Evolutionary conservation across 2,797 vertebrate genomes (phyloP).

Genomic region (Miichthys miiuy): DNA sequence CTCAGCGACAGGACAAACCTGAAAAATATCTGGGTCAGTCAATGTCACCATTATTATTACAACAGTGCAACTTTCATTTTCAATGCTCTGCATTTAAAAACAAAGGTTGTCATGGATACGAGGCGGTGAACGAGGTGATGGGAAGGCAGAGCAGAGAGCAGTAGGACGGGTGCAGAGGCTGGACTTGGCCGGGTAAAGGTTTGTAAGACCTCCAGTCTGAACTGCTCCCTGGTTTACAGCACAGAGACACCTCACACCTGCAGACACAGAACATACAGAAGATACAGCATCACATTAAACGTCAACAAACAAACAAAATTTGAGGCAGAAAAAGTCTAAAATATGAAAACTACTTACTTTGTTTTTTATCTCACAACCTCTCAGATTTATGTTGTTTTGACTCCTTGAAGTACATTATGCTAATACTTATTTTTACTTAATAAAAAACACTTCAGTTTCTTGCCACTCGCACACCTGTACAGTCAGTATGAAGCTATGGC

Average conservation of each 20-base stretch:
- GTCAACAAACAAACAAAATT: no score
- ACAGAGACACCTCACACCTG: conserved; percentile 94
- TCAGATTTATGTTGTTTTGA: no score
- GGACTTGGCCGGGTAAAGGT: conserved; percentile 66
- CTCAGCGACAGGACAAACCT: background rate
- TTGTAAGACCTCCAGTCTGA: conserved; percentile 80
- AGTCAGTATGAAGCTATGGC: no score
- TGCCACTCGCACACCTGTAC: no score
- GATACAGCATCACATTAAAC: background rate
- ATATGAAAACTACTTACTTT: no score
- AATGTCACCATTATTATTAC: background rate
- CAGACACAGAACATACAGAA: background rate
- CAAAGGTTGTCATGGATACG: conserved; percentile 78
- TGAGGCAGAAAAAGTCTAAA: no score
- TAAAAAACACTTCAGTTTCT: no score
- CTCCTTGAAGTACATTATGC: no score
- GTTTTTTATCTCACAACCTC: no score
- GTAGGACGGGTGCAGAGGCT: conserved; percentile 84
- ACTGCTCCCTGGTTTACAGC: conserved; percentile 89
- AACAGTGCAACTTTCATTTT: background rate
- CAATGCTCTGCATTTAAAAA: no score
- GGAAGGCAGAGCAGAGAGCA: conserved; percentile 96
- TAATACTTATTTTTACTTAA: no score
- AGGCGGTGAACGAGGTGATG: conserved; percentile 92
- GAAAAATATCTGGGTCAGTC: background rate